Evolutionary conservation across 1,140 invertebrate species (phyloP), one percentile per base, ranked within the genome.

Genomic region (Ptiloglossa arizonensis): DNA sequence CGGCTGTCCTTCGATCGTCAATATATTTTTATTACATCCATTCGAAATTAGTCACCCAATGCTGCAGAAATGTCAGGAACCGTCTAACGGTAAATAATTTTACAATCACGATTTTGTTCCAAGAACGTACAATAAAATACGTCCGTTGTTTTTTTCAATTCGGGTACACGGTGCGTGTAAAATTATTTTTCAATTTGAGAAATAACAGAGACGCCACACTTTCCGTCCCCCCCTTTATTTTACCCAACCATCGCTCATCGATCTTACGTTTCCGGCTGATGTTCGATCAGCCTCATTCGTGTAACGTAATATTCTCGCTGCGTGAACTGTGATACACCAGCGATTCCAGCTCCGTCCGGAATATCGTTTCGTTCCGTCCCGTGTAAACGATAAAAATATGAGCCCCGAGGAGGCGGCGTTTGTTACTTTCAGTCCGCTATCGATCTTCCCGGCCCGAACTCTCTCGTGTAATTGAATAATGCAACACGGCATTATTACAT

Each of bases 381-480:
- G 46, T 52, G 70, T 73, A 64, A 76, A 69, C 66, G 73, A 76
- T 76, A 60, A 76, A 76, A 76, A 76, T 73, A 72, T 73, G 32
- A 59, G 48, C 29, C n/a, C 29, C 13, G 52, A 56, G 76, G 50
- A 46, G 46, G 63, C 41, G 52, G 63, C 73, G 64, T 75, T 75
- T 48, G 52, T 75, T 75, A 68, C 73, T 59, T 68, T 68, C 64
- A 38, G 38, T 5, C 22, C 29, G 62, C 56, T 75, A 75, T 75
- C 64, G 73, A 75, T 75, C 73, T 57, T 67, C 41, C 46, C 27
- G 52, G 24, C 13, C 32, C 71, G 60, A 73, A 75, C 52, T 69
- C 64, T 48, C 73, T 52, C 73, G 17, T 48, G 73, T 75, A 75
- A 75, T 75, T 68, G 52, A 69, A 69, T 69, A 76, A 76, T 69